Base-by-base conservation (phyloP, 2,113 vertebrate genomes). In the Pelecanus crispus region DNA sequence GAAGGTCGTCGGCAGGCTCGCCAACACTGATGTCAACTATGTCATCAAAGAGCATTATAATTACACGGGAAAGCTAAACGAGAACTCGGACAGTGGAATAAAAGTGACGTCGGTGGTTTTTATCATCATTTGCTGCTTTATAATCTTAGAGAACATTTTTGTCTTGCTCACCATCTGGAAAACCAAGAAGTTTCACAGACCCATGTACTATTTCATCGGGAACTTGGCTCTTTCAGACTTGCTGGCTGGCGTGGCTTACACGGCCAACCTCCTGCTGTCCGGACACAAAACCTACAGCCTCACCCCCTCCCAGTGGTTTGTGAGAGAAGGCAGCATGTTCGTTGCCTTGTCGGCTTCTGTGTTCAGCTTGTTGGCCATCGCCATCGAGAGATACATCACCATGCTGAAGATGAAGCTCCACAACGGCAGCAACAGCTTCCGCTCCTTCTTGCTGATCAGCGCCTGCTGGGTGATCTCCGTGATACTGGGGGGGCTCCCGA, bases 191-290 rank as follows among this genome's bases (percentile, higher is more conserved):
- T 99, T 99, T 97, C 99, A 99, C 98, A 98, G 99, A 81, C 99
- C 99, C 86, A 99, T 99, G 99, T 99, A 99, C 97, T 99, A 99
- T 97, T 99, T 99, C 95, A 99, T 99, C n/a, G 99, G 99, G 44
- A 99, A 99, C 96, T 97, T 99, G 97, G 99, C 99, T 32, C 98
- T 99, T 86, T 99, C 99, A 10, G 99, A 99, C 98, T 98, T 99
- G 94, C 97, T 99, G 96, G 99, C 99, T 0, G 99, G 99, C 2
- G 98, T 99, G 50, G 99, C 99, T 56, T 99, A 99, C 96, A 99
- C 97, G 0, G 98, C 99, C 96, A 99, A 99, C 97, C 98, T 99
- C 95, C 97, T 99, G 90, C 96, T 99, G 66, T 99, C 99, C 1
- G 99, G 99, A 31, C 98, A 98, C 91, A 99, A 99, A 98, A 99